Evolutionary conservation across 2,888 invertebrate genomes (phyloP).

Genomic region (Atherix ibis): DNA sequence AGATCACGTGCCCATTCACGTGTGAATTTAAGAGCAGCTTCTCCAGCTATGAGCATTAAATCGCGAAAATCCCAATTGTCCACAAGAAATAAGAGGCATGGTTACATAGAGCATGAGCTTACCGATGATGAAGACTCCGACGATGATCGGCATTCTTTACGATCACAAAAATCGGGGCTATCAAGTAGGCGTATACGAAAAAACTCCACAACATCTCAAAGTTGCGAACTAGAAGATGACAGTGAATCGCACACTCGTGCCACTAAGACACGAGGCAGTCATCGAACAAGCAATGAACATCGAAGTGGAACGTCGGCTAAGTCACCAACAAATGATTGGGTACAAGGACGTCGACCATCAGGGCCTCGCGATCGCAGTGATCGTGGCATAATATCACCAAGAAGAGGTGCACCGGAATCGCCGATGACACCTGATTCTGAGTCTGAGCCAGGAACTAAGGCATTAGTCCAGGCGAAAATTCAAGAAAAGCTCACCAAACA

Average conservation of each 20-base stretch:
- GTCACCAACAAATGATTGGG: conserved; percentile 25
- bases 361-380: conserved; percentile 10
- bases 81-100: conserved; percentile 35
- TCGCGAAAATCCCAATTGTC: conserved; percentile 51
- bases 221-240: conserved; percentile 20
- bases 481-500: conserved; percentile 24
- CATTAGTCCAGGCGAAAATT: conserved; percentile 31
- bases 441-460: conserved; percentile 22
- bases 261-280: conserved; percentile 16
- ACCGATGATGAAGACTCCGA: conserved; percentile 49
- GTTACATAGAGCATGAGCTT: conserved; percentile 34
- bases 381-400: conserved; percentile 12
- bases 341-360: conserved; percentile 18
- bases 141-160: conserved; percentile 31
- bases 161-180: conserved; percentile 28
- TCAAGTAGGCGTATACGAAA: conserved; percentile 18
- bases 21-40: conserved; percentile 46
- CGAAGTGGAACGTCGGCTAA: conserved; percentile 22
- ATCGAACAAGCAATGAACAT: conserved; percentile 12
- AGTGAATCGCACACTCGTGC: conserved; percentile 10
- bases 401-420: conserved; percentile 23
- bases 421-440: conserved; percentile 25
- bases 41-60: conserved; percentile 51
- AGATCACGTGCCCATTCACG: conserved; percentile 40
- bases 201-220: conserved; percentile 25